Evolutionary conservation across 2,797 vertebrate species (phyloP).

Genomic region (Parambassis ranga): DNA sequence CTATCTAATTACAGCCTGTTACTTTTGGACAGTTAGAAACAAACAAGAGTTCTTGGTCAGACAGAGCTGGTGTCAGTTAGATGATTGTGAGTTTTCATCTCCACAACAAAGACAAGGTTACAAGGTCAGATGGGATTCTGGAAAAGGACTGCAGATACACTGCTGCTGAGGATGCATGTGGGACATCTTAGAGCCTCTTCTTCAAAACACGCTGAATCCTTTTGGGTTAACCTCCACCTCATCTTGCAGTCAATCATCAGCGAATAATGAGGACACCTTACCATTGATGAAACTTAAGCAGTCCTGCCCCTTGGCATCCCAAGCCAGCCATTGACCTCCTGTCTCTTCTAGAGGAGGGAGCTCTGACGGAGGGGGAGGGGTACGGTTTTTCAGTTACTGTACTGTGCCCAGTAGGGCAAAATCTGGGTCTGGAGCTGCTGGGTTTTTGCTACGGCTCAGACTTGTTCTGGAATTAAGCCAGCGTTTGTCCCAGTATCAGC

Average conservation of each 20-base stretch:
- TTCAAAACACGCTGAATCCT: conserved; percentile 37
- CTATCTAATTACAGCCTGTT: conserved; percentile 46
- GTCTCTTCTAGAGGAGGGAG: conserved; percentile 76
- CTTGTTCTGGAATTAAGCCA: conserved; percentile 24
- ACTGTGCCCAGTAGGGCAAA: conserved; percentile 55
- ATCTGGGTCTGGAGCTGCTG: conserved; percentile 71
- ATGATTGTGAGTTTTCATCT: conserved; percentile 33
- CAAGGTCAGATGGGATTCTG: conserved; percentile 67
- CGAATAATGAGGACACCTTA: conserved; percentile 68
- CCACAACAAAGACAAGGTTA: conserved; percentile 43
- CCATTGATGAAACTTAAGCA: conserved; percentile 75
- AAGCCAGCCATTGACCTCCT: conserved; percentile 75
- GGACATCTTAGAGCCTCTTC: conserved; percentile 33
- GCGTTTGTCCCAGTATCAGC: conserved; percentile 54
- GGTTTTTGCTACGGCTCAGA: conserved; percentile 30
- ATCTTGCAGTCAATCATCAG: conserved; percentile 45
- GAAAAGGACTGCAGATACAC: conserved; percentile 56
- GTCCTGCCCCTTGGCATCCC: conserved; percentile 66
- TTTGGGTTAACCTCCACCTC: conserved; percentile 32
- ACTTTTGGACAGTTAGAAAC: conserved; percentile 16
- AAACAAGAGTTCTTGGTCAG: conserved; percentile 15
- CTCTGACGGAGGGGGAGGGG: conserved; percentile 74
- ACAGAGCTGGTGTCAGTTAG: conserved; percentile 28
- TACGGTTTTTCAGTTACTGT: conserved; percentile 75
- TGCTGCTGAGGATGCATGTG: conserved; percentile 25